Conservation (phyloP, 2,888 invertebrate genomes). For the Nyleta sp. region DNA sequence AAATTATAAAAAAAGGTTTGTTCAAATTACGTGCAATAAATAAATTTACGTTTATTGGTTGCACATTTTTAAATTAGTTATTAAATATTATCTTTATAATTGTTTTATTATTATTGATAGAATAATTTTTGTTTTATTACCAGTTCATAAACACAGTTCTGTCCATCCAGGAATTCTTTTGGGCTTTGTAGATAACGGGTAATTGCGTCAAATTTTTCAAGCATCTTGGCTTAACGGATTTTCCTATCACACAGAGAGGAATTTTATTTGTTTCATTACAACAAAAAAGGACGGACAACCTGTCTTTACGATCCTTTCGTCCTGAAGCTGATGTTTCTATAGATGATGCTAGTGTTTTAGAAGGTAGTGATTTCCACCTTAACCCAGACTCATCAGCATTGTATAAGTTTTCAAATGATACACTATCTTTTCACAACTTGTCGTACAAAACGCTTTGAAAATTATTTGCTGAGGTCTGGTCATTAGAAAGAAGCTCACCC, state of each 20-base stretch:
- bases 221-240: slow-evolving; percentile 69
- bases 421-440: neutral
- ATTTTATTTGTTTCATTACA: slow-evolving; percentile 15
- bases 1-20: no score
- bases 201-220: slow-evolving; percentile 64
- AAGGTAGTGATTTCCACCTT: slow-evolving; percentile 68
- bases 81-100: neutral
- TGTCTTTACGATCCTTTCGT: slow-evolving; percentile 18
- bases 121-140: slow-evolving; percentile 46
- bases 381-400: slow-evolving; percentile 63
- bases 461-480: slow-evolving; percentile 4
- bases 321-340: slow-evolving; percentile 11
- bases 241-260: slow-evolving; percentile 43
- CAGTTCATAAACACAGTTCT: slow-evolving; percentile 66
- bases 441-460: neutral
- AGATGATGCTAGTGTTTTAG: slow-evolving; percentile 27
- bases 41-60: no score
- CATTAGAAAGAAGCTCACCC: slow-evolving; percentile 16
- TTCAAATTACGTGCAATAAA: no score
- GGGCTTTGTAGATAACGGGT: slow-evolving; percentile 59
- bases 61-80: no score
- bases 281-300: slow-evolving; percentile 15
- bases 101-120: neutral
- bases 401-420: slow-evolving; percentile 14
- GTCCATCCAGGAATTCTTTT: slow-evolving; percentile 71